Evolutionary conservation across 2,797 vertebrate species (phyloP).

Genomic region (Sebastes kiyomatsui): DNA sequence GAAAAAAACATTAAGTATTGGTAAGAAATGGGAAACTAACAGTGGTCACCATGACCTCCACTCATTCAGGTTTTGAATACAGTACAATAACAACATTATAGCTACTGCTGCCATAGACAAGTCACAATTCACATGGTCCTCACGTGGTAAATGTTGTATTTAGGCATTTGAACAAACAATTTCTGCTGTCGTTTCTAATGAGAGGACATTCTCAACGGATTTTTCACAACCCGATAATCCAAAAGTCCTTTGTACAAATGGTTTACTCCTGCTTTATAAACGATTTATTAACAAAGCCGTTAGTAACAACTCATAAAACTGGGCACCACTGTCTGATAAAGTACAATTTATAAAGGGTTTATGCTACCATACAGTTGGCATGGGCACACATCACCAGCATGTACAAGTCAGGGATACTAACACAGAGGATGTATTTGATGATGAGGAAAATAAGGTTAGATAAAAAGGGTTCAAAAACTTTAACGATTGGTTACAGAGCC

Average conservation of each 20-base stretch:
- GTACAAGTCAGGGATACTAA: background rate
- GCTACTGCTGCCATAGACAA: background rate
- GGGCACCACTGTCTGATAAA: background rate
- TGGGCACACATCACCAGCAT: background rate
- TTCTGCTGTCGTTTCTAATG: background rate
- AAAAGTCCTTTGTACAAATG: background rate
- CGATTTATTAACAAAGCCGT: background rate
- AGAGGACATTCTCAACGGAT: background rate
- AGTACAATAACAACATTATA: background rate
- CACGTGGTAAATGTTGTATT: background rate
- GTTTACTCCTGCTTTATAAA: background rate
- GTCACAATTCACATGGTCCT: background rate
- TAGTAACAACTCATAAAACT: background rate
- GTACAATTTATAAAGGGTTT: background rate
- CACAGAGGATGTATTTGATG: slow-evolving; percentile 27
- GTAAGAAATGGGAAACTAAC: background rate
- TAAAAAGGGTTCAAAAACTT: background rate
- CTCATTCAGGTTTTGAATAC: background rate
- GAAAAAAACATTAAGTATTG: background rate
- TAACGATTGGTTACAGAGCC: background rate
- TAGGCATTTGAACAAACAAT: background rate
- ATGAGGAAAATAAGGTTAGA: background rate
- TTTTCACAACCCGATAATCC: background rate
- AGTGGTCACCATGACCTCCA: background rate
- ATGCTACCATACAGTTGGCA: background rate